A percentile compares a stretch with the other conserved stretches of the same genome.
Evolutionary conservation across 2,113 vertebrate genomes (phyloP).

Genomic region (Neolamprologus variostigma): DNA sequence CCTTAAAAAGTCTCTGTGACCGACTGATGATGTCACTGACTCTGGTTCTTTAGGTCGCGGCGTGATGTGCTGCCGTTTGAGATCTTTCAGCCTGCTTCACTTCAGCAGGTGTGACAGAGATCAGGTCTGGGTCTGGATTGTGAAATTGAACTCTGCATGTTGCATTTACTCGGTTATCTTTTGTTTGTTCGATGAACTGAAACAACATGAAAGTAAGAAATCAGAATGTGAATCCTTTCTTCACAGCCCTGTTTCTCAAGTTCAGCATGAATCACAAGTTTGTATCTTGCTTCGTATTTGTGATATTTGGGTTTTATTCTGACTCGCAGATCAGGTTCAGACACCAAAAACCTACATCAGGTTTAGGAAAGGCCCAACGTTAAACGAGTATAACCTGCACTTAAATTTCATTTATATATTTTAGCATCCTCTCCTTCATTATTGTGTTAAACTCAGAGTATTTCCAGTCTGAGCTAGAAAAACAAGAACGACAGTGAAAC

Average conservation of each 20-base stretch:
- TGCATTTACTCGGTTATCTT: not conserved
- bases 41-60: not conserved
- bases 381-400: not conserved
- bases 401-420: not conserved
- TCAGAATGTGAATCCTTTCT: not conserved
- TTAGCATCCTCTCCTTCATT: not conserved
- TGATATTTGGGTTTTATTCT: not conserved
- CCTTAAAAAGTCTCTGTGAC: not conserved
- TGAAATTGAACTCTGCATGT: not conserved
- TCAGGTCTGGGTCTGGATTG: not conserved
- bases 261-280: not conserved
- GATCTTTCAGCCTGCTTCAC: not conserved
- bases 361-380: not conserved
- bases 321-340: fast-evolving
- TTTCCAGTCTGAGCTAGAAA: not conserved
- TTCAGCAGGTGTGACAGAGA: not conserved
- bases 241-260: not conserved
- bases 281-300: not conserved
- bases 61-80: not conserved
- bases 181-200: not conserved
- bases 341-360: not conserved
- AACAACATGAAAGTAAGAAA: not conserved
- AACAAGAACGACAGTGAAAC: not conserved
- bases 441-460: not conserved
- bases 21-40: not conserved